Evolutionary conservation across 1,140 invertebrate species (phyloP), one percentile per base, ranked within the genome.

Genomic region (Matsumurasca onukii): DNA sequence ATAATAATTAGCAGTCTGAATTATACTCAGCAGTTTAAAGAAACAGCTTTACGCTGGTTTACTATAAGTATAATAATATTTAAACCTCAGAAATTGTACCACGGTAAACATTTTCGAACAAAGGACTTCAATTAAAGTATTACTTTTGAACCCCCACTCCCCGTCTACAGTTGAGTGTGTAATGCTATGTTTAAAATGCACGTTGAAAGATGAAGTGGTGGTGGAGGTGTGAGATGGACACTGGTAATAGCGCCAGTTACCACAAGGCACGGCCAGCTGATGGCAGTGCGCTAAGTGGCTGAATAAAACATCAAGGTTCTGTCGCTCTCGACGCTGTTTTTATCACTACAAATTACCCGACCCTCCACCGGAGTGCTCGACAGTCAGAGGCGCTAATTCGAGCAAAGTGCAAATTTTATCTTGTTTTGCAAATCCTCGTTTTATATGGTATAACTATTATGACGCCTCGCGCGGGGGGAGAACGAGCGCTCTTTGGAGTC

Each of bases 361-460:
- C 34, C 34, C 34, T 17, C 34, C 34, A 9, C 34, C 34, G 49
- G 49, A 51, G 55, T 27, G 55, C 55, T 59, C 55, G 22, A 24
- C 55, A 59, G 55, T 59, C 55, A 59, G 15, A 59, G 25, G 55
- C 55, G 55, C 55, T 59, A 59, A 59, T 59, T 59, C 55, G 55
- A 59, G 55, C 55, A 59, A 59, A 59, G 55, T 59, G 55, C 55
- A 59, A 59, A 59, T 59, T 59, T 59, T 59, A 59, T 59, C 55
- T 59, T 59, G 55, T 59, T 59, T 59, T 59, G 55, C 55, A 59
- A 59, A 59, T 59, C 5, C 25, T 59, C 55, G 30, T 59, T 59
- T 59, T 59, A 59, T 59, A 59, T 59, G 55, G 55, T 59, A 24
- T 59, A 59, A 59, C 55, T 59, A 59, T 59, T 59, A 59, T 59